Base-by-base conservation (phyloP, 92 coral and sea anemone genomes). In the Porites divaricata region DNA sequence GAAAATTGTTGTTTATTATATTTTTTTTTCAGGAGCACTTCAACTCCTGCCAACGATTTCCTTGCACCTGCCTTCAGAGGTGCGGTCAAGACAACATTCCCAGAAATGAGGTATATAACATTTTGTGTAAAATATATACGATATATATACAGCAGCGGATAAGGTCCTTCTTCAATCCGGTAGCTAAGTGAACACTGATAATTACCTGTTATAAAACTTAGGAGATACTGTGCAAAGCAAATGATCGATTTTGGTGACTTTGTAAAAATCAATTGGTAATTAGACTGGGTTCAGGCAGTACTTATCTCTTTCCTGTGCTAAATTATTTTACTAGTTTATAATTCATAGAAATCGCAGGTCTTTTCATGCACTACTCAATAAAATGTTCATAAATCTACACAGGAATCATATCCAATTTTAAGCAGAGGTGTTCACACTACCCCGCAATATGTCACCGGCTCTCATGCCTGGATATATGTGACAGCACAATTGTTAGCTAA, bases 61-160 rank as follows among this genome's bases (percentile, higher is more conserved):
- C 79, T 19, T 75, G 79, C 59, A 24, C 23, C 53, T 75, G 79
- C 23, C 67, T 67, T 56, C 79, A 75, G 79, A 57, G 67, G 8
- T 75, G 79, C 66, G 67, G 79, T 15, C 49, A 56, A 75, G 57
- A 6, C 21, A 26, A 23, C 53, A 58, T 75, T 57, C 79, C 79
- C 8, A 75, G 67, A 62, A 57, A 19, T 9, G 67, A 75, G 79
- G 79, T 75, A 28, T 20, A 28, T 13, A 13, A 24, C 41, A 41
- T 13, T 26, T 23, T 75, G 23, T 56, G 15, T 7, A 22, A 3
- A 11, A 16, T 23, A 22, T 35, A 35, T 49, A 68, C 50, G 21
- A 61, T 8, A 4, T 35, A 35, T 35, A 35, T 35, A 35, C 45
- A 35, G 45, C 45, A 35, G 45, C 45, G 45, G 45, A 35, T 28